Percentiles rank a stretch among this genome's conserved stretches.
Evolutionary conservation across 2,797 vertebrate species (phyloP).

Genomic region (Sebastes itinus): DNA sequence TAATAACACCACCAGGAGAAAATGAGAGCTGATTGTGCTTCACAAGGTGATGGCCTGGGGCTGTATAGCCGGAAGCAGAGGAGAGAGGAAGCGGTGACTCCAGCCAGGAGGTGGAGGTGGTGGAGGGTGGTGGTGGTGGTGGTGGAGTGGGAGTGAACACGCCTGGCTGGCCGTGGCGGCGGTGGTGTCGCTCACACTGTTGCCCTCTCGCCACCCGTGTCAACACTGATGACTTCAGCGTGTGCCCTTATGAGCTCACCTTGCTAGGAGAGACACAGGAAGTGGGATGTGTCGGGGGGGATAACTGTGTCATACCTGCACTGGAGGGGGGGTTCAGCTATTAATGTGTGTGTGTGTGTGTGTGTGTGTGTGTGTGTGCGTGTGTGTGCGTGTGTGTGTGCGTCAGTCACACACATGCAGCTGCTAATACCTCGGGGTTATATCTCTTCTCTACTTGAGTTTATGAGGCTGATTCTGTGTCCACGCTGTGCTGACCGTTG

Average conservation of each 20-base stretch:
- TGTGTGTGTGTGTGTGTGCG: no score
- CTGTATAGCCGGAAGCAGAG: constrained; percentile 48
- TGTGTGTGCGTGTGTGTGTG: constrained; percentile 13
- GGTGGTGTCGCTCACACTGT: constrained; percentile 64
- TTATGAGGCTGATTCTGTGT: constrained; percentile 38
- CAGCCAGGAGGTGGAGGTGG: neutral
- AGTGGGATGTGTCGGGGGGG: constrained; percentile 69
- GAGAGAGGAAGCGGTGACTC: constrained; percentile 53
- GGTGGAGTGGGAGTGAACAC: constrained; percentile 26
- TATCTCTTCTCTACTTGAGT: constrained; percentile 59
- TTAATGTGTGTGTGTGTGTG: constrained; percentile 31
- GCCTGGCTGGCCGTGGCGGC: constrained; percentile 62
- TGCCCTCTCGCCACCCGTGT: constrained; percentile 77
- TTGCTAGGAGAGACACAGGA: constrained; percentile 84
- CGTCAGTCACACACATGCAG: constrained; percentile 11
- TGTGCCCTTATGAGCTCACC: constrained; percentile 85
- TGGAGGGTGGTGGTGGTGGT: neutral
- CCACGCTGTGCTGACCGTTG: neutral
- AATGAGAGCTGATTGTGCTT: constrained; percentile 63
- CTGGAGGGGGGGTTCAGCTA: constrained; percentile 57
- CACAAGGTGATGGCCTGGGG: constrained; percentile 61
- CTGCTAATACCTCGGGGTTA: constrained; percentile 50
- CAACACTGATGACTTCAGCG: constrained; percentile 82
- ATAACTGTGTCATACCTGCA: constrained; percentile 80
- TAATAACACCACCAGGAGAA: constrained; percentile 44